Base-by-base conservation (phyloP, 2,888 invertebrate species). In the Xylophagus ater region DNA sequence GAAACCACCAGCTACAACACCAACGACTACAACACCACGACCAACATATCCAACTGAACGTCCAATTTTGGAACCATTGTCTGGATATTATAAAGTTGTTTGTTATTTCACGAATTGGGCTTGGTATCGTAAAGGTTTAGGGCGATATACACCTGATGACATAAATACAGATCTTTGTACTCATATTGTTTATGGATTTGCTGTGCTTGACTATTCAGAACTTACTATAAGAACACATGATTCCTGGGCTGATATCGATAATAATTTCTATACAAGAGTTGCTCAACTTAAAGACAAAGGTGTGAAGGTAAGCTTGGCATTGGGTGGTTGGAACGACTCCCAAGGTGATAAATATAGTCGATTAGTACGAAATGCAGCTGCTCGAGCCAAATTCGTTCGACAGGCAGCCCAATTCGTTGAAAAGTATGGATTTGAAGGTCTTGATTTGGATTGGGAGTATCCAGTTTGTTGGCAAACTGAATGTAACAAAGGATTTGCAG, bases 311-410 rank as follows among this genome's bases (percentile, higher is more conserved):
- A 76, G 84, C 1, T 65, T 94, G 9, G 92, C 87, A 2, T 69
- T 94, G 17, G 94, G 93, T n/a, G 93, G 93, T 3, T 93, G 93
- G 92, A 92, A 89, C 56, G 89, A 93, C 60, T 92, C 89, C 0
- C 80, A 78, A 23, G 88, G 87, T 0, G 87, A 88, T 57, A 90
- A 90, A 56, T 90, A 90, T 62, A 88, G 88, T 17, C 73, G 81
- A 42, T 60, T 90, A 15, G 89, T 88, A 1, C 82, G 87, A 52
- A 80, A 73, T 56, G 77, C 84, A 0, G 59, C 72, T 2, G 77
- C 85, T 0, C 72, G 89, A 35, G 69, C 70, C 0, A 73, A 76
- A 46, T 92, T 90, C 54, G 74, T 88, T 7, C 69, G 71, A 4
- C 81, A 89, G 50, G 78, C 77, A 0, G 53, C 89, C 1, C 69